Evolutionary conservation across 2,113 vertebrate species (phyloP), one percentile per base, ranked within the genome.

Genomic region (Romanogobio albipinnatus): DNA sequence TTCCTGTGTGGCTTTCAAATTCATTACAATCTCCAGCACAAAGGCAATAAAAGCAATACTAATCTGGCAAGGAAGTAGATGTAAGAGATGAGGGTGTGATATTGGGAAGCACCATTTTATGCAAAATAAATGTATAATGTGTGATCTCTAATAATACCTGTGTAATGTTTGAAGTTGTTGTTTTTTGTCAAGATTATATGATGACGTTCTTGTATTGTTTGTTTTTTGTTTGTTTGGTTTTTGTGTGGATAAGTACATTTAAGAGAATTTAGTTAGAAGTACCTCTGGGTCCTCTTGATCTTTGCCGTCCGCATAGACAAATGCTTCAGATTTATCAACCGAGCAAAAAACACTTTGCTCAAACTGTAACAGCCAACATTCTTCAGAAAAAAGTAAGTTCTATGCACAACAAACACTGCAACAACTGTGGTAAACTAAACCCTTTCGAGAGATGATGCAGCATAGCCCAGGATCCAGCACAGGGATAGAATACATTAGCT

Each of bases 1-100:
- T 76, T 70, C 58, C 62, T 49, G 49, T 5, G 14, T 76, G 56
- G 71, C 85, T 85, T 83, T 84, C 75, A 87, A 83, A 87, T 85
- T 84, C 70, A 86, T 85, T 59, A 74, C 2, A 5, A 29, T 24
- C 47, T 53, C 73, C 24, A 68, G 58, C 68, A 73, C 33, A 29
- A 73, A 45, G 33, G 70, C 86, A 82, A 87, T 87, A 83, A 85
- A 87, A 85, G 83, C 77, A 58, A 64, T 53, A 80, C 45, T 29
- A 24, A 51, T 76, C 76, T 19, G 33, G 82, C 17, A 82, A 82
- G 77, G 64, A 87, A 86, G 56, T 36, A 64, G 74, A 9, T 71
- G 53, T 61, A 77, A 13, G 26, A 76, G 39, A 84, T 58, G 49
- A 66, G 73, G 9, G 61, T 29, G 1, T 36, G 22, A 47, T 39